Evolutionary conservation across 1,140 invertebrate genomes (phyloP).

Genomic region (Andricus grossulariae): DNA sequence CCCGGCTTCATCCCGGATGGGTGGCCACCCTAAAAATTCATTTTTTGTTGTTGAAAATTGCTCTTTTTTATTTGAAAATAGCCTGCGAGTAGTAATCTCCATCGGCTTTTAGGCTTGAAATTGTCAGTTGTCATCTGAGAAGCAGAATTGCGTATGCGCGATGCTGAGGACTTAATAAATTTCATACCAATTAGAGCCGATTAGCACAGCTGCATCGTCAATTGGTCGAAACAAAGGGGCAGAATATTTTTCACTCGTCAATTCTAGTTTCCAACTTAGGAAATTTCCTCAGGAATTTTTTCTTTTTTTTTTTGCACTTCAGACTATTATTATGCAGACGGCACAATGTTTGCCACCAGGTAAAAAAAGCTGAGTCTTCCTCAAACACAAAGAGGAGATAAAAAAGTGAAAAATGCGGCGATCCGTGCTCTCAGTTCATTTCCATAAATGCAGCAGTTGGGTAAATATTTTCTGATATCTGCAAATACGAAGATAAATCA

Average conservation of each 20-base stretch:
- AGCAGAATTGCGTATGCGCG: background rate
- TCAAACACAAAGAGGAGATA: background rate
- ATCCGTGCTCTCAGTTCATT: conserved; percentile 2
- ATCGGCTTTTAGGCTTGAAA: background rate
- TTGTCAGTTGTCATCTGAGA: background rate
- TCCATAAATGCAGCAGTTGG: background rate
- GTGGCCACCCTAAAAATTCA: no score
- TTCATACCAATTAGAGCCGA: conserved; percentile 3
- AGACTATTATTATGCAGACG: background rate
- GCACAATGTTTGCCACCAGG: background rate
- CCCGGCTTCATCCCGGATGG: no score
- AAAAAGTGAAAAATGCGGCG: background rate
- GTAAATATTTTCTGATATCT: conserved; percentile 12
- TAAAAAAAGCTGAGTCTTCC: background rate
- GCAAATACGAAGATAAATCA: no score
- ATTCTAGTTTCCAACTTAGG: no score
- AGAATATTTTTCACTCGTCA: background rate
- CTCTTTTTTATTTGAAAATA: no score
- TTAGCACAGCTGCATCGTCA: background rate
- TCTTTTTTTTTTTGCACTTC: background rate
- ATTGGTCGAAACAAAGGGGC: background rate
- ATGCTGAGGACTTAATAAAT: background rate
- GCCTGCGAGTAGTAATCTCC: no score
- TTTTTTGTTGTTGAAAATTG: no score
- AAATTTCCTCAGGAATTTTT: no score